Conservation (phyloP, 2,797 vertebrate species). For the Onychomys torridus region DNA sequence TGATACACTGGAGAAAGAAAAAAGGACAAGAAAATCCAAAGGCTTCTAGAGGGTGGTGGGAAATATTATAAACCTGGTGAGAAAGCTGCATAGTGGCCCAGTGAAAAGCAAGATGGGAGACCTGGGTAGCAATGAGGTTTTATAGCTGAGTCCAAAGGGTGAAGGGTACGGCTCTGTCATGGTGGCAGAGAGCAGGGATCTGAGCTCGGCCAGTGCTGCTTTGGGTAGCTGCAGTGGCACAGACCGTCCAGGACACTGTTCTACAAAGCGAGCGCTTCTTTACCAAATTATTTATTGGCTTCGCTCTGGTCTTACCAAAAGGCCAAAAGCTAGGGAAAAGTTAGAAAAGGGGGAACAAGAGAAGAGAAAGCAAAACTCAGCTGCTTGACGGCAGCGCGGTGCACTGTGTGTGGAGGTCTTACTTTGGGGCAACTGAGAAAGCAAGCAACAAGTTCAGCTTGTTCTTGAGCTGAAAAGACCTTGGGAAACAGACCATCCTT, state of each 20-base stretch:
- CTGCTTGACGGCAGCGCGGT: neutral
- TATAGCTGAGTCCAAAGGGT: neutral
- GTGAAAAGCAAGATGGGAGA: neutral
- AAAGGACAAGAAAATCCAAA: slow-evolving; percentile 16
- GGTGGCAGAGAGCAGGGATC: neutral
- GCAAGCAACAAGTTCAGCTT: neutral
- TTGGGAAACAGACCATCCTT: neutral
- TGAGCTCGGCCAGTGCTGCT: neutral
- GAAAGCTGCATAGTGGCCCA: neutral
- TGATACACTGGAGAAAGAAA: neutral
- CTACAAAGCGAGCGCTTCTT: neutral
- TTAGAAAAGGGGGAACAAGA: neutral
- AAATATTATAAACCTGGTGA: neutral
- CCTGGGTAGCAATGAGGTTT: neutral
- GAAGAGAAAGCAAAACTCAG: slow-evolving; percentile 27
- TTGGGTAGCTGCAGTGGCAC: neutral
- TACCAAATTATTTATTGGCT: slow-evolving; percentile 33
- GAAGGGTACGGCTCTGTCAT: neutral
- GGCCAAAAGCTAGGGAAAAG: neutral
- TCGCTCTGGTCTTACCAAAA: neutral
- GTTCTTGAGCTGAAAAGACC: slow-evolving; percentile 7
- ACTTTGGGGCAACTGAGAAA: neutral
- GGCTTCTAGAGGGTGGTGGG: neutral
- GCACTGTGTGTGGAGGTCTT: slow-evolving; percentile 16
- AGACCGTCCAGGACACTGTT: neutral